These are phyloP conservation scores for Oopsacas minuta DNA, from an alignment of 37 sponge, comb jelly and placozoan species.

Conservation along the genomic window DNA sequence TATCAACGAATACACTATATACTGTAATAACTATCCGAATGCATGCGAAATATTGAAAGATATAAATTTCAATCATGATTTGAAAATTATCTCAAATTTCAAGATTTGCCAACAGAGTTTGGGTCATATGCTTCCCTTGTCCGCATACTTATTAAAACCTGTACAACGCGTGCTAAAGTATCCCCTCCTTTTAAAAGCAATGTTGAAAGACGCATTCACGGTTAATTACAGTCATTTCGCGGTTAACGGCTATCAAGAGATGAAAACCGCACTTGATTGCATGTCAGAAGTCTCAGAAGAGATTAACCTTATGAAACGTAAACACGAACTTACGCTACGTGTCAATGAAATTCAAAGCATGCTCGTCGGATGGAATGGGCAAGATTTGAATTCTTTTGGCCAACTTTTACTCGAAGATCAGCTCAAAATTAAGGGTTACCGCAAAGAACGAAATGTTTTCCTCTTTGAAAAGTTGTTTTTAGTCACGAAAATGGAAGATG, in stretches of 20 bases:
- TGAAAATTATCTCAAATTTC: not conserved
- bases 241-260: not conserved
- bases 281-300: not conserved
- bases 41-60: not conserved
- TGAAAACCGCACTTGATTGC: not conserved
- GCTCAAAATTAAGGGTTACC: not conserved
- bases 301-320: not conserved
- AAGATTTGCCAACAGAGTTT: not conserved
- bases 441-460: not conserved
- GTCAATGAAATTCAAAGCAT: not conserved
- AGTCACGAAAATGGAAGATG: not conserved
- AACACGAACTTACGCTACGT: not conserved
- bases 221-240: not conserved
- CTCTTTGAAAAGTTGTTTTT: not conserved
- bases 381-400: not conserved
- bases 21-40: not conserved
- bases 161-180: not conserved
- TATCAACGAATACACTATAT: not conserved
- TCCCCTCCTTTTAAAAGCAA: not conserved
- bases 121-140: not conserved
- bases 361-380: not conserved
- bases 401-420: not conserved
- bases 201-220: not conserved
- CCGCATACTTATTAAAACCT: not conserved
- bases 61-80: not conserved